These are phyloP conservation scores for Synanthedon andrenaeformis DNA, from an alignment of 2,888 invertebrate genomes.

Conservation along the genomic window DNA sequence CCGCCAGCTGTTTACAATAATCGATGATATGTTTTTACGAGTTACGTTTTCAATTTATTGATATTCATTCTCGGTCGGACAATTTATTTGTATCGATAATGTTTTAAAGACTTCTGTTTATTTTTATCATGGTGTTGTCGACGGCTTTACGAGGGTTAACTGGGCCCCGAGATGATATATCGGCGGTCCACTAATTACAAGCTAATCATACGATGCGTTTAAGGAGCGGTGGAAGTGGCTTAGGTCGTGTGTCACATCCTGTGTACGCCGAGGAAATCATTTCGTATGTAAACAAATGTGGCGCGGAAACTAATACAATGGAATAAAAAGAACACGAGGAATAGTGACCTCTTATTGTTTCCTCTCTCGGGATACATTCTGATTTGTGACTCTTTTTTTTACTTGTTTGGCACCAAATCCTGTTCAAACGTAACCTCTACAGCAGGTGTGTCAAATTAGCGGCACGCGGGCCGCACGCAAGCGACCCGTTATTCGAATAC, in stretches of 20 bases:
- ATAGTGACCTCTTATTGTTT: conserved; percentile 45
- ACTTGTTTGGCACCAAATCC: conserved; percentile 44
- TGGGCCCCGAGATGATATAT: conserved; percentile 25
- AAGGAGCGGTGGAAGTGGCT: conserved; percentile 2
- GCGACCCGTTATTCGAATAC: too few relatives aligned
- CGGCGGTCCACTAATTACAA: conserved; percentile 30
- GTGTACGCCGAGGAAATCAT: conserved; percentile 9
- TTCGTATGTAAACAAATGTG: conserved; percentile 18
- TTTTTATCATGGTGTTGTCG: conserved; percentile 37
- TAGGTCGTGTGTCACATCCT: not conserved
- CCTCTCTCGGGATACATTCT: conserved; percentile 34
- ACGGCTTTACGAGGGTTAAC: conserved; percentile 39
- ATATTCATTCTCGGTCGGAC: conserved; percentile 55
- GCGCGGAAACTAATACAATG: conserved; percentile 24
- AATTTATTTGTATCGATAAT: conserved; percentile 64
- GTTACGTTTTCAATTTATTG: conserved; percentile 64
- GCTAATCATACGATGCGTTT: conserved; percentile 16
- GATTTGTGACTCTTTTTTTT: conserved; percentile 43
- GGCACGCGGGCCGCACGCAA: too few relatives aligned
- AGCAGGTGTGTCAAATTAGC: too few relatives aligned
- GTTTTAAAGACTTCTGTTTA: conserved; percentile 57
- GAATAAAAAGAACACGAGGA: conserved; percentile 28
- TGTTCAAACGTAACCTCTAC: conserved; percentile 43
- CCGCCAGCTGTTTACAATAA: conserved; percentile 68
- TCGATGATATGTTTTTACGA: conserved; percentile 67